Evolutionary conservation across 2,797 vertebrate species (phyloP).

Genomic region (Intellagama lesueurii): DNA sequence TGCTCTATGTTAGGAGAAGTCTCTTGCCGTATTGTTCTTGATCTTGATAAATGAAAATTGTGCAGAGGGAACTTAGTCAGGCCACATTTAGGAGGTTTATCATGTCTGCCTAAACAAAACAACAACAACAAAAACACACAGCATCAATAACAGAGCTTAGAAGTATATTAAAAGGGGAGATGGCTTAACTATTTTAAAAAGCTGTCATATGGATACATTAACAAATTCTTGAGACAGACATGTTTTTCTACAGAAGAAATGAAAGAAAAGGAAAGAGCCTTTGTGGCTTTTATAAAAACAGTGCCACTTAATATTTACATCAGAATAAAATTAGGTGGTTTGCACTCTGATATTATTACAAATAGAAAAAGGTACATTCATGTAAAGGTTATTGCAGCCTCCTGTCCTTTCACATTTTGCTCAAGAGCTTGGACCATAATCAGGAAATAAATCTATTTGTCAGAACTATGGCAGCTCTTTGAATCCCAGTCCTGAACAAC

Average conservation of each 20-base stretch:
- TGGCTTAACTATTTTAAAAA: background rate
- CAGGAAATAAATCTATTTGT: constrained; percentile 74
- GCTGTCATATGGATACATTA: background rate
- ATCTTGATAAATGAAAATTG: background rate
- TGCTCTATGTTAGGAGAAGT: background rate
- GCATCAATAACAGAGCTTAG: background rate
- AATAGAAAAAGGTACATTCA: constrained; percentile 66
- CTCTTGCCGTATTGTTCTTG: background rate
- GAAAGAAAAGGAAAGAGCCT: background rate
- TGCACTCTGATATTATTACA: constrained; percentile 70
- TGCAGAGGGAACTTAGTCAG: background rate
- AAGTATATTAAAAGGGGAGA: background rate
- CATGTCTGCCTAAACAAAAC: background rate
- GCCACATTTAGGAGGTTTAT: background rate
- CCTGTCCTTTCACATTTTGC: constrained; percentile 74
- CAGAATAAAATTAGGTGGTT: constrained; percentile 62
- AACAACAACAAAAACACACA: background rate
- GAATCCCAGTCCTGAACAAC: constrained; percentile 65
- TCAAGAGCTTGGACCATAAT: constrained; percentile 73
- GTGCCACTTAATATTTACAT: constrained; percentile 67
- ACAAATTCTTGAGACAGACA: background rate
- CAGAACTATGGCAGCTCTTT: constrained; percentile 71
- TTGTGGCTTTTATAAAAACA: constrained; percentile 64
- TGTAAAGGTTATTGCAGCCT: constrained; percentile 73
- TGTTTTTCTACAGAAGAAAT: background rate